Evolutionary conservation across 2,888 invertebrate species (phyloP).

Genomic region (Linnaemya vulpina): DNA sequence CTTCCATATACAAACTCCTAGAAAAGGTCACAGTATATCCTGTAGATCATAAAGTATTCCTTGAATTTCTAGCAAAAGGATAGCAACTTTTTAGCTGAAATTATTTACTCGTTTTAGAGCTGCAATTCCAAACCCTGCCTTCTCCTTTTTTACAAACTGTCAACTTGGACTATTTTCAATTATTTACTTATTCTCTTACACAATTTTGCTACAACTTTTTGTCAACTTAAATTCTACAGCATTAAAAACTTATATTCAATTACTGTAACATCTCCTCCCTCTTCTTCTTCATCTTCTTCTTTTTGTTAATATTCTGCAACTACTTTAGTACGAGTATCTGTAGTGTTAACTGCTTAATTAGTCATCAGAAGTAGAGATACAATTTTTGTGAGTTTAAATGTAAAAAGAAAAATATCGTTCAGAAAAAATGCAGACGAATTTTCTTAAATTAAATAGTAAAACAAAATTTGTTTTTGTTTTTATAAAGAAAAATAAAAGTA

Average conservation of each 20-base stretch:
- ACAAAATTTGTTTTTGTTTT: constrained; percentile 10
- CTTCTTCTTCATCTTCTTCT: not conserved
- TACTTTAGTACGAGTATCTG: constrained; percentile 46
- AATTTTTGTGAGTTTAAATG: constrained; percentile 1
- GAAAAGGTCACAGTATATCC: no score
- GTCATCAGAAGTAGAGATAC: constrained; percentile 41
- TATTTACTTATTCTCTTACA: constrained; percentile 39
- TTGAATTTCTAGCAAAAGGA: no score
- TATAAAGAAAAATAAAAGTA: no score
- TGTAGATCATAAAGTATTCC: no score
- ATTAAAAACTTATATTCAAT: constrained; percentile 66
- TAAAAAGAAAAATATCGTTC: constrained; percentile 3
- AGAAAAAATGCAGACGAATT: not conserved
- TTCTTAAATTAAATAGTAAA: not conserved
- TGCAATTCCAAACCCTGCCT: not conserved
- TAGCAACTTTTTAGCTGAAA: no score
- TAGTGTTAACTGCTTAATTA: constrained; percentile 57
- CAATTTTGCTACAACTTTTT: not conserved
- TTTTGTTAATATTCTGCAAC: constrained; percentile 6
- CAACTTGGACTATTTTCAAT: constrained; percentile 53
- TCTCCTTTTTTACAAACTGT: constrained; percentile 19
- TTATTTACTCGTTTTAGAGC: no score
- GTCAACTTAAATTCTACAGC: constrained; percentile 37
- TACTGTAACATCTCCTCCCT: not conserved
- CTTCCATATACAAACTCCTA: no score